Base-by-base conservation (phyloP, 2,797 vertebrate genomes). In the Bradypodion pumilum region DNA sequence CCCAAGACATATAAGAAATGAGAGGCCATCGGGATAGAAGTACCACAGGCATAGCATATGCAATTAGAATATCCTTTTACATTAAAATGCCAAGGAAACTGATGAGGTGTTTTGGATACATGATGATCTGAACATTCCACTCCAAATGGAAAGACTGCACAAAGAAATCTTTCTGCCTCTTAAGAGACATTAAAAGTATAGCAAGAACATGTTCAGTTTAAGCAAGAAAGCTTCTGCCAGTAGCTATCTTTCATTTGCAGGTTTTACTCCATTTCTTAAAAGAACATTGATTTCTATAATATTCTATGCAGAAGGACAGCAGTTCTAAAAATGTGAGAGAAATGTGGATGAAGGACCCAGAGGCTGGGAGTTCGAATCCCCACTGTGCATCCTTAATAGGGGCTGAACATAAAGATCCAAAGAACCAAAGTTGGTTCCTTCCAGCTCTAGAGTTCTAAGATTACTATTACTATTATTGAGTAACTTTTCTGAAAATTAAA, bases 1-100 rank as follows among this genome's bases (percentile, higher is more conserved):
- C 85, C 85, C 27, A 85, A 90, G 23, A 70, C 19, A 87, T 90
- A 63, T 78, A 88, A 78, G 65, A 87, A 79, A 85, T 87, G 82
- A 85, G 72, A 29, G 75, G 44, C 44, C 83, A 86, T 0, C 21
- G 4, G 37, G 40, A 84, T 84, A 86, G 21, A 90, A 76, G 37
- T 21, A 80, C 15, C 29, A 82, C 7, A 1, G 21, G 63, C 62
- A 89, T 77, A 35, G 66, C 86, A 87, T 85, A 81, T 1, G 74
- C 46, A 75, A 44, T 81, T 68, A 86, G 42, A 70, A 91, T 65
- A 84, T 13, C 23, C 79, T 32, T 82, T 90, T 62, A 87, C n/a
- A 87, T 87, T 89, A 60, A 91, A 75, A 29, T 81, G 70, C 16
- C 66, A 87, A 84, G 77, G 35, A 90, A 90, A 88, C 3, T 63